Conservation (phyloP, 2,888 invertebrate genomes). For the Scaptomyza flava region DNA sequence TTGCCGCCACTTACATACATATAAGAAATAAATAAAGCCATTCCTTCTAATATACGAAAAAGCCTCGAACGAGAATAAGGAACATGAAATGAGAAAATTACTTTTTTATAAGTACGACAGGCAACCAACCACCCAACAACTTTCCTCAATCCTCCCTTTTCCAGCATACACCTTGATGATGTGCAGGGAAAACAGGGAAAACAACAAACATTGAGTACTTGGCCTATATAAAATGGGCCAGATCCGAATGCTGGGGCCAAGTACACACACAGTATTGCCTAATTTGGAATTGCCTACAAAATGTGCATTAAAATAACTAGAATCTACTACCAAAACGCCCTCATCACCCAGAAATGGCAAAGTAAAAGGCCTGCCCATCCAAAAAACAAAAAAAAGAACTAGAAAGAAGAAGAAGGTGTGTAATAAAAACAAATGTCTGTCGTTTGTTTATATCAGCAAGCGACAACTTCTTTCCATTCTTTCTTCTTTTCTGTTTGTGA, state of each 20-base stretch:
- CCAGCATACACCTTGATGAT: slow-evolving; percentile 60
- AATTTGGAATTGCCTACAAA: slow-evolving; percentile 82
- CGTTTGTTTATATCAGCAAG: slow-evolving; percentile 84
- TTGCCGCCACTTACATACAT: slow-evolving; percentile 71
- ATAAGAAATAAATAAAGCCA: slow-evolving; percentile 83
- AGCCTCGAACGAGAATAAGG: slow-evolving; percentile 72
- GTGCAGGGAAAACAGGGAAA: slow-evolving; percentile 26
- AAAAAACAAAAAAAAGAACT: background rate
- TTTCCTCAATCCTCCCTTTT: background rate
- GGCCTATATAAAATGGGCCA: slow-evolving; percentile 49
- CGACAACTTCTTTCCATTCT: slow-evolving; percentile 55
- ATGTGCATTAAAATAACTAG: slow-evolving; percentile 82
- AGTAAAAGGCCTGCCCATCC: slow-evolving; percentile 26
- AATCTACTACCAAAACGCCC: slow-evolving; percentile 66
- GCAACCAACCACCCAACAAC: slow-evolving; percentile 28
- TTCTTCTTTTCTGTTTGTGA: background rate
- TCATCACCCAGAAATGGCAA: slow-evolving; percentile 2
- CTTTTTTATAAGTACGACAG: slow-evolving; percentile 79
- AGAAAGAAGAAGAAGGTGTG: slow-evolving; percentile 75
- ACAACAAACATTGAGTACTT: slow-evolving; percentile 44
- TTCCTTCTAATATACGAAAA: slow-evolving; percentile 84
- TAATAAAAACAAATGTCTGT: slow-evolving; percentile 85
- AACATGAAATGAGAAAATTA: slow-evolving; percentile 81
- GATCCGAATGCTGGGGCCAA: slow-evolving; percentile 28
- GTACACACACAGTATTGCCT: slow-evolving; percentile 72